A percentile compares a stretch with the other conserved stretches of the same genome.
These are phyloP conservation scores for Scaptomyza reducta DNA, from an alignment of 2,888 invertebrate species.

Conservation along the genomic window DNA sequence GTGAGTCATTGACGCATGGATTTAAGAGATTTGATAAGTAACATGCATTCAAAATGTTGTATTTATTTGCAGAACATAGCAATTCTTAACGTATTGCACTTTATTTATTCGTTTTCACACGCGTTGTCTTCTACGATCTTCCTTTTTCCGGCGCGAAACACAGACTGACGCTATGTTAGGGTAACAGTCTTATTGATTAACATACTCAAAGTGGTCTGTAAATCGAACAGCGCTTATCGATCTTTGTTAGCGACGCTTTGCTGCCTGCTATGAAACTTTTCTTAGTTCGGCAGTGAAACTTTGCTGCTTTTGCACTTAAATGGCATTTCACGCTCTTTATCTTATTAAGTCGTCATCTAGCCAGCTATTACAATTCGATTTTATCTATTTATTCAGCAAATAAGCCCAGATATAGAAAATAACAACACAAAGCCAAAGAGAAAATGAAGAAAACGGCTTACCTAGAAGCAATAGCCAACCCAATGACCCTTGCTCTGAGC, in stretches of 20 bases:
- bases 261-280: background rate
- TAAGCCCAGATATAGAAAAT: conserved; percentile 67
- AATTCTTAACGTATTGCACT: background rate
- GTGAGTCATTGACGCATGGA: background rate
- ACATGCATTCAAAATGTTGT: background rate
- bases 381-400: conserved; percentile 73
- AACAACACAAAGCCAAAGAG: conserved; percentile 27
- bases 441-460: conserved; percentile 25
- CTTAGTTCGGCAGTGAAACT: background rate
- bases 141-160: background rate
- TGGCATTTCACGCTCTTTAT: conserved; percentile 63
- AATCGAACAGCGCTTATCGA: background rate
- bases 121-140: background rate
- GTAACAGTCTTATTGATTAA: background rate
- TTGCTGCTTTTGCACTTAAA: too few species aligned
- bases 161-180: background rate
- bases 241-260: background rate
- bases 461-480: conserved; percentile 42
- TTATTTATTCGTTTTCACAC: background rate
- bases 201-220: background rate
- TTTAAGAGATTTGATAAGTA: background rate
- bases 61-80: background rate
- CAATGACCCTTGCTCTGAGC: conserved; percentile 55
- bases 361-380: conserved; percentile 65
- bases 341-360: conserved; percentile 44